A percentile compares a stretch with the other conserved stretches of the same genome.
Conservation (phyloP, 2,888 invertebrate genomes). For the Loripinus fragilis region DNA sequence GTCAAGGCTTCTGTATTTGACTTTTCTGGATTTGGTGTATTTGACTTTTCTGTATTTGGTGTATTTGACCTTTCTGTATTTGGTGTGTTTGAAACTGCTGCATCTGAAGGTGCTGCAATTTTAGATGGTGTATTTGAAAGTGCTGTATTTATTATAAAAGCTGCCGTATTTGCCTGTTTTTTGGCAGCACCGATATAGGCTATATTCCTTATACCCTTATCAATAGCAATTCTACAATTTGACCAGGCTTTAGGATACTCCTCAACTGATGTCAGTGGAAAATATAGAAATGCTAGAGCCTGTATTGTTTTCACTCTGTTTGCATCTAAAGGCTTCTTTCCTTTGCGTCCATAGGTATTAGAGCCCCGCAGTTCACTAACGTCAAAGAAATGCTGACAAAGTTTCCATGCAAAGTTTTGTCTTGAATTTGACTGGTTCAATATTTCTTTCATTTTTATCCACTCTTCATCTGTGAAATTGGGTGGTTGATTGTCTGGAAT, state of each 20-base stretch:
- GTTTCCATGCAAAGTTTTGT: slow-evolving; percentile 52
- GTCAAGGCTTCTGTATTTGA: too few relatives aligned
- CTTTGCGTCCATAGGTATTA: slow-evolving; percentile 46
- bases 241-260: slow-evolving; percentile 6
- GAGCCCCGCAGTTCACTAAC: slow-evolving; percentile 38
- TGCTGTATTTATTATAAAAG: too few relatives aligned
- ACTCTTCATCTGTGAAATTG: not conserved
- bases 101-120: too few relatives aligned
- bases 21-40: too few relatives aligned
- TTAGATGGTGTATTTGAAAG: too few relatives aligned
- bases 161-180: not conserved
- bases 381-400: slow-evolving; percentile 31
- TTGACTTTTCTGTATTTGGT: too few relatives aligned
- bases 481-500: not conserved
- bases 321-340: slow-evolving; percentile 30
- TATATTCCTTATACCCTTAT: slow-evolving; percentile 16
- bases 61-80: too few relatives aligned
- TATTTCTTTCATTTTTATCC: slow-evolving; percentile 17
- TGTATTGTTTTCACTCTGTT: not conserved
- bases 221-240: slow-evolving; percentile 12
- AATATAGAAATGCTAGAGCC: not conserved
- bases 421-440: slow-evolving; percentile 30
- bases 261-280: not conserved
- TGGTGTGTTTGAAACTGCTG: too few relatives aligned
- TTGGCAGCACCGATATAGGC: not conserved